Conservation (phyloP, 2,888 invertebrate genomes). For the Cryptus viduatorius region DNA sequence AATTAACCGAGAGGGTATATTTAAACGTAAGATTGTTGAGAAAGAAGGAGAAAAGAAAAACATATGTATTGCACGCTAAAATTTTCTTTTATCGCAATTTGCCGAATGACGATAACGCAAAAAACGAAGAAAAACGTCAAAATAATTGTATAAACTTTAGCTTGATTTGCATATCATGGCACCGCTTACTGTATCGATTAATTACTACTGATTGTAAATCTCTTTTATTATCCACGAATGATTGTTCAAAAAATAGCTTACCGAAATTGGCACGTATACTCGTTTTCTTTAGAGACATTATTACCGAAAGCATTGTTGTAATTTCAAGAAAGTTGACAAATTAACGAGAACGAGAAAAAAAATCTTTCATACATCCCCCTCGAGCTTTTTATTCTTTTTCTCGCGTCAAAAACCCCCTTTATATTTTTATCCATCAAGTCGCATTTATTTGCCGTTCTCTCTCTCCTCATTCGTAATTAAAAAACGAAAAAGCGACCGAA, state of each 20-base stretch:
- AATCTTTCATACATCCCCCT: constrained; percentile 6
- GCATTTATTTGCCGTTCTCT: constrained; percentile 69
- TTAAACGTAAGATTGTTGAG: constrained; percentile 62
- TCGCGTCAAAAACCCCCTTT: constrained; percentile 22
- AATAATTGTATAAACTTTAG: constrained; percentile 64
- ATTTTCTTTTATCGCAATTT: constrained; percentile 64
- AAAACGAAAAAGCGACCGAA: constrained; percentile 47
- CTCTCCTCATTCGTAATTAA: constrained; percentile 53
- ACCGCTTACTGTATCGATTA: constrained; percentile 55
- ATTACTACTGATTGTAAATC: constrained; percentile 7
- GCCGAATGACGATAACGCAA: constrained; percentile 34
- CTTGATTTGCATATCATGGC: constrained; percentile 66
- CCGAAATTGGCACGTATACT: constrained; percentile 40
- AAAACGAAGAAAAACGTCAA: constrained; percentile 60
- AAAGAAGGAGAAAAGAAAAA: constrained; percentile 52
- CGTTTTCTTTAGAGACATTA: neutral
- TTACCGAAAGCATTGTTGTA: constrained; percentile 12
- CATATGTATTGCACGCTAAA: constrained; percentile 61
- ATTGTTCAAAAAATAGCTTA: constrained; percentile 54
- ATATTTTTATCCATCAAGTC: constrained; percentile 66
- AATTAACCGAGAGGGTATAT: constrained; percentile 57
- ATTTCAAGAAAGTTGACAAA: constrained; percentile 29
- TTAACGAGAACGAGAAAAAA: constrained; percentile 40
- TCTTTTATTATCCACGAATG: constrained; percentile 59
- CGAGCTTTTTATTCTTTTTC: constrained; percentile 19